Percentiles rank a stretch among this genome's conserved stretches.
phyloP scores from a whole-genome alignment of 2,888 invertebrate species.

The Deilephila porcellus region DNA sequence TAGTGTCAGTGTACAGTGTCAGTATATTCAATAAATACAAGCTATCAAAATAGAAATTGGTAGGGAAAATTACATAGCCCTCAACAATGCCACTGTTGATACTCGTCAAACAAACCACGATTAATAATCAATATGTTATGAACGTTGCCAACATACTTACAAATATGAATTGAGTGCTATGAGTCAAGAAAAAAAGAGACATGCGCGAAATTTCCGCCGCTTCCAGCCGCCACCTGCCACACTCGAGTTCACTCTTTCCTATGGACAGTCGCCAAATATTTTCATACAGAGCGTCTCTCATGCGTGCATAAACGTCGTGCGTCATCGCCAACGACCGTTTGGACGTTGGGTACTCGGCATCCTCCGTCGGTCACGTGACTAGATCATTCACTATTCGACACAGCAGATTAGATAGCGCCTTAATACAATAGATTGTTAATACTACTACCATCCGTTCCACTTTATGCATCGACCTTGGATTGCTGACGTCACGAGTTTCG shows the following conservation, averaged over 20 bases:
- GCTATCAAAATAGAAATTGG: background rate
- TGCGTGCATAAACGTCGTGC: slow-evolving; percentile 32
- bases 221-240: slow-evolving; percentile 47
- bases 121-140: background rate
- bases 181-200: slow-evolving; percentile 7
- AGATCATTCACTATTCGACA: background rate
- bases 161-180: background rate
- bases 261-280: slow-evolving; percentile 58
- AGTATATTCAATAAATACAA: background rate
- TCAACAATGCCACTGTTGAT: background rate
- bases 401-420: background rate
- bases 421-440: slow-evolving; percentile 8
- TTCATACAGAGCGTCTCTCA: slow-evolving; percentile 30
- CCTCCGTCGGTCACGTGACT: background rate
- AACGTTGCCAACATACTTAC: background rate
- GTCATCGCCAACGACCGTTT: slow-evolving; percentile 31
- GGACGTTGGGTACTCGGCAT: background rate
- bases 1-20: no score
- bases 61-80: background rate
- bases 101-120: background rate
- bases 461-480: slow-evolving; percentile 8
- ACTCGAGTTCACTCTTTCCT: slow-evolving; percentile 39
- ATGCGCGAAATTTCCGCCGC: slow-evolving; percentile 24
- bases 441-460: background rate
- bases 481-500: background rate